Evolutionary conservation across 2,797 vertebrate genomes (phyloP).

Genomic region (Notolepis coatsorum): DNA sequence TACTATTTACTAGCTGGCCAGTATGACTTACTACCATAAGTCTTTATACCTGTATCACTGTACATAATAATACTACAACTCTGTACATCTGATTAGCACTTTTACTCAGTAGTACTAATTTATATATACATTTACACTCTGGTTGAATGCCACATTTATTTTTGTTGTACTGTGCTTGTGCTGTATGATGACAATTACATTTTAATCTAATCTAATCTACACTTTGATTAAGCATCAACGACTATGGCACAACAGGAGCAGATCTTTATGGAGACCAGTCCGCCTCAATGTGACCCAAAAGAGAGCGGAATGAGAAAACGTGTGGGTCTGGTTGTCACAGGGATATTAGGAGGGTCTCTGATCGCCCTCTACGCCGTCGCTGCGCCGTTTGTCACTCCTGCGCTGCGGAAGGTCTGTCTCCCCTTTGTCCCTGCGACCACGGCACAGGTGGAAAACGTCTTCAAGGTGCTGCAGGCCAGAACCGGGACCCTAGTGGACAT

Average conservation of each 20-base stretch:
- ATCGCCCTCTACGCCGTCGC: slow-evolving; percentile 86
- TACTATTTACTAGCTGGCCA: too few species aligned
- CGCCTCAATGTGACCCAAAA: rapidly evolving
- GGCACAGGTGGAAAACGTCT: slow-evolving; percentile 88
- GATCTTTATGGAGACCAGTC: background rate
- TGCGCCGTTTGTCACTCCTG: slow-evolving; percentile 89
- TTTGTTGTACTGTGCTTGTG: too few species aligned
- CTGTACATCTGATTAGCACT: too few species aligned
- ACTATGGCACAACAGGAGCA: slow-evolving; percentile 38
- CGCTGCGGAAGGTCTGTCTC: slow-evolving; percentile 91
- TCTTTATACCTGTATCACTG: too few species aligned
- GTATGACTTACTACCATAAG: too few species aligned
- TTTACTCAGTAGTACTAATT: too few species aligned
- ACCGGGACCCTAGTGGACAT: slow-evolving; percentile 89
- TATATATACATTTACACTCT: too few species aligned
- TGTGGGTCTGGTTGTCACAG: slow-evolving; percentile 82
- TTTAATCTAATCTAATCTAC: background rate
- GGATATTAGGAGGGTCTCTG: slow-evolving; percentile 82
- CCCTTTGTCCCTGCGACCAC: slow-evolving; percentile 95
- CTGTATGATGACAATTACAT: background rate
- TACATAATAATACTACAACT: too few species aligned
- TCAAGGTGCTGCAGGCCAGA: slow-evolving; percentile 79
- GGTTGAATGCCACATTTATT: too few species aligned
- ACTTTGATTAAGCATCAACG: background rate
- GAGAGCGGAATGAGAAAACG: slow-evolving; percentile 20